A percentile compares a stretch with the other conserved stretches of the same genome.
phyloP scores from a whole-genome alignment of 2,797 vertebrate genomes.

The Rhinichthys osculus region DNA sequence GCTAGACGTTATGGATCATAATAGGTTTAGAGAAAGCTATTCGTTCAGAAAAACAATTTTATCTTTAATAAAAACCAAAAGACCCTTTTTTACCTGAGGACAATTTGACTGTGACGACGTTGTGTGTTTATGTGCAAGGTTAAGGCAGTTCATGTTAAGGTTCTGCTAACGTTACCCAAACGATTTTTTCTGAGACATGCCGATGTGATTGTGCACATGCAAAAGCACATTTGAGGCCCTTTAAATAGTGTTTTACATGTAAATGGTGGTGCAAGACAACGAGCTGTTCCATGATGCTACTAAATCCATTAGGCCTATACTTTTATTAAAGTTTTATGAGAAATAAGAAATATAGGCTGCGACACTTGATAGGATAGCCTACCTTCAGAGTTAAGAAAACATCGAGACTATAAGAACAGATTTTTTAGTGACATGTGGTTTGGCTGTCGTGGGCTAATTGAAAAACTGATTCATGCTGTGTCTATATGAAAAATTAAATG shows the following conservation, averaged over 20 bases:
- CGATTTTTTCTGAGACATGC: not conserved
- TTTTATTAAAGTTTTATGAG: not conserved
- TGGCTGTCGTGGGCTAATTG: not conserved
- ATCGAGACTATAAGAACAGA: not conserved
- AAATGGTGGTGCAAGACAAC: not conserved
- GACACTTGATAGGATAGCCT: not conserved
- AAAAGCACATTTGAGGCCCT: not conserved
- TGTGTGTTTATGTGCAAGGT: not conserved
- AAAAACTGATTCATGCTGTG: not conserved
- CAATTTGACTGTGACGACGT: not conserved
- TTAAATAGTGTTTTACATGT: not conserved
- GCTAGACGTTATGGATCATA: not conserved
- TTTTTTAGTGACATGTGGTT: no score
- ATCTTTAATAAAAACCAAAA: not conserved
- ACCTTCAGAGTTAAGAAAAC: not conserved
- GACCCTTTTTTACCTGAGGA: not conserved
- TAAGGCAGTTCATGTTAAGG: not conserved
- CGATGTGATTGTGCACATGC: not conserved
- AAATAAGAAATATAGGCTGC: not conserved
- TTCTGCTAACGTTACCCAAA: not conserved
- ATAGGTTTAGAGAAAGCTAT: not conserved
- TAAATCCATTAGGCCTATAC: no score
- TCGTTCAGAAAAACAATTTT: not conserved
- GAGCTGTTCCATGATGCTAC: not conserved
- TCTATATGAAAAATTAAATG: conserved; percentile 3